Conservation (phyloP, 2,113 vertebrate species). For the Copsychus sechellarum region DNA sequence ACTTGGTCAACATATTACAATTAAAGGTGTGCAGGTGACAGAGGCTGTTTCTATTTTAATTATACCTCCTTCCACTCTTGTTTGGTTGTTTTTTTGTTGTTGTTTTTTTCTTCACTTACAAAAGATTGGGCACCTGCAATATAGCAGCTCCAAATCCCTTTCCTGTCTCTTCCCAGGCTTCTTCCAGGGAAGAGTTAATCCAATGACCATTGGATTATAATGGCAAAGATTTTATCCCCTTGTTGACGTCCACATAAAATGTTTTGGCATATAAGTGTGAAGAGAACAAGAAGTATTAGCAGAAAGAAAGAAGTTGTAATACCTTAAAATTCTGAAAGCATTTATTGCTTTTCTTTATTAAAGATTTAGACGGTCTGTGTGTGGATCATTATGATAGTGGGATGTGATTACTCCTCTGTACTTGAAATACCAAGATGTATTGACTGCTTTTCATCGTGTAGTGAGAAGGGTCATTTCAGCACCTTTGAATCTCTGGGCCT, state of each 20-base stretch:
- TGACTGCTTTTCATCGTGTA: not conserved
- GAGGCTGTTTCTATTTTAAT: not conserved
- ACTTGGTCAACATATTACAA: not conserved
- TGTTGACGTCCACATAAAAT: not conserved
- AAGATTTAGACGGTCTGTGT: not conserved
- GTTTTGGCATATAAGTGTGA: not conserved
- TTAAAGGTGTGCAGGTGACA: not conserved
- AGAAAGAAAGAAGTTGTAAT: not conserved
- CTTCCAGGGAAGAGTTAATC: not conserved
- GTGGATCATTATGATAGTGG: accelerated
- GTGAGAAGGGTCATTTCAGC: not conserved
- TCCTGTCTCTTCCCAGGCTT: not conserved
- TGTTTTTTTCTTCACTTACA: not conserved
- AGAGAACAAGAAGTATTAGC: not conserved
- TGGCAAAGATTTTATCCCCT: not conserved
- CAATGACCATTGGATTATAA: not conserved
- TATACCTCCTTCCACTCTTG: not conserved
- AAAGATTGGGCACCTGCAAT: not conserved
- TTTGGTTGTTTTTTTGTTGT: not conserved
- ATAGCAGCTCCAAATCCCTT: not conserved
- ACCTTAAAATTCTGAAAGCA: not conserved
- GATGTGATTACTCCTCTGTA: not conserved
- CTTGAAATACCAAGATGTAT: not conserved
- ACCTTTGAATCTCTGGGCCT: not conserved
- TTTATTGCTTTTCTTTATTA: not conserved